Base-by-base conservation (phyloP, 2,888 invertebrate genomes). In the Tanypteryx hageni region DNA sequence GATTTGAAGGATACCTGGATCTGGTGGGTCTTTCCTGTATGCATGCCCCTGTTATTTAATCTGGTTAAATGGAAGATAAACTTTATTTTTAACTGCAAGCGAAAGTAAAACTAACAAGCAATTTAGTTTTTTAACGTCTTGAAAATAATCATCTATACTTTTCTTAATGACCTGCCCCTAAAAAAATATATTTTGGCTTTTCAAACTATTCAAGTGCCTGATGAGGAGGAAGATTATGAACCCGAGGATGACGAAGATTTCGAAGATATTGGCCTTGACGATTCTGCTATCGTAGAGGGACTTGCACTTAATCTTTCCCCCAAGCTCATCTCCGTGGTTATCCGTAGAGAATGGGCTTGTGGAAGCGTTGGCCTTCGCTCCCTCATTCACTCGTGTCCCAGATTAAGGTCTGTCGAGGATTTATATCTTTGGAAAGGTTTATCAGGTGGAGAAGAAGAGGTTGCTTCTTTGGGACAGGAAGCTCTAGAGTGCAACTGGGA, bases 341-440 rank as follows among this genome's bases (percentile, higher is more conserved):
- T 92, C n/a, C 92, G 76, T 11, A 84, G 82, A 10, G 92, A 92
- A 81, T 89, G 92, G 83, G 57, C 84, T 2, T 82, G 92, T 61
- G 92, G 92, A 5, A 83, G 92, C 16, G 83, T 68, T 61, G 92
- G 68, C n/a, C 64, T 92, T 13, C 61, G 59, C n/a, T 57, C 92
- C 10, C 92, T 92, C 9, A 68, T 92, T 18, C 57, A 83, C 68
- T 92, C 92, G 8, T 92, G 92, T 59, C 82, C 92, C 2, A 92
- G 83, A 11, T 81, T 92, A 56, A 61, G 58, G 22, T 84, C 83
- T 44, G 84, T 92, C 0, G 92, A 92, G 16, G 92, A 92, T 84
- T 82, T 92, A 16, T 92, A 92, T 57, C 92, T 81, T 18, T 92
- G 91, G 91, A 61, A 84, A 76, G 86, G 68, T n/a, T 56, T 92